Percentiles rank a stretch among this genome's conserved stretches.
These are phyloP conservation scores for Tipula confusa DNA, from an alignment of 2,888 invertebrate species.

Conservation along the genomic window DNA sequence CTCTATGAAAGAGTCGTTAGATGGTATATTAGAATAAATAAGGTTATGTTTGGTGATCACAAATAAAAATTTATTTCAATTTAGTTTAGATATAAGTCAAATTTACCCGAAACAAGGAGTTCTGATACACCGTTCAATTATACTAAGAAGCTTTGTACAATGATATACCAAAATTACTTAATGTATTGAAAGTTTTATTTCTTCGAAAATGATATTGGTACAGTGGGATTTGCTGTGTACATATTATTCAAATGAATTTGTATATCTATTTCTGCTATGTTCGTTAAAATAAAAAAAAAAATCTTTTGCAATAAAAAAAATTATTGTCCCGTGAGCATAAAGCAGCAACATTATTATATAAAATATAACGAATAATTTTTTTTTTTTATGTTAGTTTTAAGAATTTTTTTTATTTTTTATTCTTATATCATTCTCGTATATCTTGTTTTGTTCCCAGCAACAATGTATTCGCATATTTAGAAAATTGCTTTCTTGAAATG, in stretches of 20 bases:
- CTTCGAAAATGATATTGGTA: background rate
- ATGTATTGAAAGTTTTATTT: background rate
- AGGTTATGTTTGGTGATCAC: background rate
- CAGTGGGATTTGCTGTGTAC: background rate
- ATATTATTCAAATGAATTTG: conserved; percentile 14
- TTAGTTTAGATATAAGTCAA: background rate
- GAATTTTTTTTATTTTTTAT: background rate
- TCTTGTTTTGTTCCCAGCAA: background rate
- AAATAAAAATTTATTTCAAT: background rate
- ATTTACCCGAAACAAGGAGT: background rate
- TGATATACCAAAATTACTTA: background rate
- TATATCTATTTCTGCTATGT: background rate
- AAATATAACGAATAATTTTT: background rate
- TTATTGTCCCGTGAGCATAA: conserved; percentile 16
- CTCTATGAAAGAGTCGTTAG: background rate
- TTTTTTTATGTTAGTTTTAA: background rate
- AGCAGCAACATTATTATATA: background rate
- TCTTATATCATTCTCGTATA: background rate
- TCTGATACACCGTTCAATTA: background rate
- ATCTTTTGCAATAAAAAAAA: background rate
- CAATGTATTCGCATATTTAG: background rate
- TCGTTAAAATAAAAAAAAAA: background rate
- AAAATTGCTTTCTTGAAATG: background rate
- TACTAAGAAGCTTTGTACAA: background rate
- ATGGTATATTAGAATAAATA: too few species aligned